Base-by-base conservation (phyloP, 2,113 vertebrate genomes). In the Caracal caracal region DNA sequence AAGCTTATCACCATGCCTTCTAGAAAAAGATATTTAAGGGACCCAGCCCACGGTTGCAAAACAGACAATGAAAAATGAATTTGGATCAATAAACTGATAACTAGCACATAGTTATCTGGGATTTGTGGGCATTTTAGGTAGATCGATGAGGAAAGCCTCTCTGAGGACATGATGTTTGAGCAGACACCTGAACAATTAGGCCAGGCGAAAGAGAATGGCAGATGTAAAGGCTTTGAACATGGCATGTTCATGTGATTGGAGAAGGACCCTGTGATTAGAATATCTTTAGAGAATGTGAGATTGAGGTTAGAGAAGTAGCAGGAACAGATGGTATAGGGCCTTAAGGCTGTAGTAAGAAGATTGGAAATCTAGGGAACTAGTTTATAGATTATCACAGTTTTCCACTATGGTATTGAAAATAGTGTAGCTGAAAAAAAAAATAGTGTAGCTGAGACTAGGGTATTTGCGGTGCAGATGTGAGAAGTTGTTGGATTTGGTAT, bases 31-130 rank as follows among this genome's bases (percentile, higher is more conserved):
- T 86, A 10, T 65, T 84, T 80, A 84, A 85, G 28, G 33, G 26
- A 63, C 40, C 20, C 5, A 53, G 33, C 22, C 30, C 24, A 5
- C 71, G n/a, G 71, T 82, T 92, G 35, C 33, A 94, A 28, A 93
- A 13, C 13, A 95, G 19, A 81, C 56, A 80, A 12, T 47, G 47
- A 94, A 78, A 68, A 93, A 61, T 82, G 65, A 90, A 87, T 93
- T 92, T 89, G 40, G 33, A 89, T 6, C 47, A 93, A 16, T 66
- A 71, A 85, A 49, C 75, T 90, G 37, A 22, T 87, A 93, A 91
- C 51, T 88, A 59, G 59, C 40, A 84, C 10, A 30, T 91, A 93
- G 56, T 59, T 59, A 59, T 22, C 43, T 49, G 53, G 79, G 20
- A 53, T 47, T 88, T 92, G 17, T 63, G 43, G 37, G 1, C 89